Conservation (phyloP, 2,113 vertebrate species). For the Acrocephalus arundinaceus region DNA sequence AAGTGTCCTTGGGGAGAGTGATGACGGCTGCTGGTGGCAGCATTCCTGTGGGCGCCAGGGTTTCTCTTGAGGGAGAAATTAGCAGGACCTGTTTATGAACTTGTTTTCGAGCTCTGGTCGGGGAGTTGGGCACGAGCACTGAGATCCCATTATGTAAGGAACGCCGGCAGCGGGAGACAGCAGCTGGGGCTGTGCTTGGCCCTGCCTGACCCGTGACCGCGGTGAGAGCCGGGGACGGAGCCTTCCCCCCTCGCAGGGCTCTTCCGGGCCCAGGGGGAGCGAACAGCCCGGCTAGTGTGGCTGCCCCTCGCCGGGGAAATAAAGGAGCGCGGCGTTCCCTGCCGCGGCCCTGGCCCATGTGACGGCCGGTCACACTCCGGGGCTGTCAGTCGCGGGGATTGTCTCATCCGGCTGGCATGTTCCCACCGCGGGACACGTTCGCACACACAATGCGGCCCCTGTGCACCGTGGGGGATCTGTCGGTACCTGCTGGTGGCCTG, state of each 20-base stretch:
- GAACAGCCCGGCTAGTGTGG: not conserved
- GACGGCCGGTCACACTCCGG: not conserved
- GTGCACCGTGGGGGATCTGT: constrained; percentile 47
- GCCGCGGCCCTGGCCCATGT: constrained; percentile 20
- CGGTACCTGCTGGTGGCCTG: constrained; percentile 64
- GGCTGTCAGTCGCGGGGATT: constrained; percentile 10
- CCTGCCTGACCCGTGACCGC: constrained; percentile 38
- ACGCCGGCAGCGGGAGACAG: not conserved
- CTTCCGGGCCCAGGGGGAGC: not conserved
- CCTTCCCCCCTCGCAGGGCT: not conserved
- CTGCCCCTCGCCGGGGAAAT: not conserved
- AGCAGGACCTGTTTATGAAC: constrained; percentile 65
- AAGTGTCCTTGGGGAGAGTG: not conserved
- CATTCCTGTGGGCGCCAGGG: constrained; percentile 33
- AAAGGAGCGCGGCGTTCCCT: constrained; percentile 35
- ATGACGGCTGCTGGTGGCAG: not conserved
- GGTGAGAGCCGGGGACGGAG: constrained; percentile 27
- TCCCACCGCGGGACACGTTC: constrained; percentile 41
- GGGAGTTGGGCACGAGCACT: constrained; percentile 34
- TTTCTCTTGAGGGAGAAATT: constrained; percentile 25
- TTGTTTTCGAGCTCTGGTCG: constrained; percentile 35
- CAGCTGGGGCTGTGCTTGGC: constrained; percentile 45
- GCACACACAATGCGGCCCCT: constrained; percentile 54
- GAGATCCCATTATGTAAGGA: constrained; percentile 60
- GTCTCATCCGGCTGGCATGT: constrained; percentile 66